Evolutionary conservation across 1,140 invertebrate species (phyloP).

Genomic region (Drosophila repletoides): DNA sequence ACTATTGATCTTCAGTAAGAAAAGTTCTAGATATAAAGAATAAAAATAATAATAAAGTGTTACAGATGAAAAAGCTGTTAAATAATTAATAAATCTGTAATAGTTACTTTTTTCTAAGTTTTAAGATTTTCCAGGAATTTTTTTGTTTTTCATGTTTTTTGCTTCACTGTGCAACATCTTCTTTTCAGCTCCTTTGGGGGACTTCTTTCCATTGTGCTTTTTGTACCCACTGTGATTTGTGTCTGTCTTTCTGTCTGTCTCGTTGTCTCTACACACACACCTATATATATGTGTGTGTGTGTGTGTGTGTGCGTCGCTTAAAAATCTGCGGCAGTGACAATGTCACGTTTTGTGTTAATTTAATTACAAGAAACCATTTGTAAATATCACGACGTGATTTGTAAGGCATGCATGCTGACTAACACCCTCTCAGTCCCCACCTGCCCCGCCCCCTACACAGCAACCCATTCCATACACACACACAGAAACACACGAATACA

Average conservation of each 20-base stretch:
- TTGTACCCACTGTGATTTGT: conserved; percentile 64
- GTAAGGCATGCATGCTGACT: conserved; percentile 55
- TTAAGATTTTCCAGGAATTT: too few species aligned
- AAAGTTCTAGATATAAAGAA: too few species aligned
- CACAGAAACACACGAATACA: background rate
- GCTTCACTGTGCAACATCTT: too few species aligned
- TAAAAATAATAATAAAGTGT: too few species aligned
- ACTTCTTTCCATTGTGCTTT: conserved; percentile 52
- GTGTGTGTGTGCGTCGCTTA: conserved; percentile 61
- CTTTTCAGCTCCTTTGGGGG: conserved; percentile 47
- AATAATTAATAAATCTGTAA: too few species aligned
- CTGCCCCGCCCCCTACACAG: conserved; percentile 5
- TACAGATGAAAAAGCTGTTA: too few species aligned
- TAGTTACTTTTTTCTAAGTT: too few species aligned
- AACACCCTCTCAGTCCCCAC: too few species aligned
- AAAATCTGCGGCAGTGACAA: conserved; percentile 79
- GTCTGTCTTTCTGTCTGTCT: conserved; percentile 1
- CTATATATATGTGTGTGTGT: background rate
- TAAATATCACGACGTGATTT: conserved; percentile 80
- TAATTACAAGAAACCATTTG: conserved; percentile 81
- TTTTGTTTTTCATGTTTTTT: too few species aligned
- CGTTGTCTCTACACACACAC: background rate
- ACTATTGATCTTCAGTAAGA: too few species aligned
- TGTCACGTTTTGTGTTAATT: conserved; percentile 81
- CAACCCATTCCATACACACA: background rate